These are phyloP conservation scores for Zaprionus taronus DNA, from an alignment of 1,140 invertebrate genomes.

Conservation along the genomic window DNA sequence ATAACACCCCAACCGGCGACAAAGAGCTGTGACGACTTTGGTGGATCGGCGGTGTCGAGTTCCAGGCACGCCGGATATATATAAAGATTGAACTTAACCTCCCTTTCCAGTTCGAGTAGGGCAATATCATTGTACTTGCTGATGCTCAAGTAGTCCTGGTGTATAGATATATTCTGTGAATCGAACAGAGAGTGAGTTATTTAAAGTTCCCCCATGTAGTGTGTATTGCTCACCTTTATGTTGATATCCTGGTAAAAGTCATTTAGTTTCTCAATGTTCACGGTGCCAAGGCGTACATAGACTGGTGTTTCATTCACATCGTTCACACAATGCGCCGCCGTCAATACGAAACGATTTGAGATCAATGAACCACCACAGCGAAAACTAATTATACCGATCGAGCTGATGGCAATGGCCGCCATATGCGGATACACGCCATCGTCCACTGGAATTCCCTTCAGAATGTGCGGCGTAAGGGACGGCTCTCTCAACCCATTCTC, in stretches of 20 bases:
- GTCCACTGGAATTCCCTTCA: conserved; percentile 63
- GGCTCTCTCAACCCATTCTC: conserved; percentile 1
- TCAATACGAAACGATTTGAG: conserved; percentile 85
- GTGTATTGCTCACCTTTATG: conserved; percentile 34
- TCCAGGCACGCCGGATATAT: conserved; percentile 69
- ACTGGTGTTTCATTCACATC: conserved; percentile 30
- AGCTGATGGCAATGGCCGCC: conserved; percentile 67
- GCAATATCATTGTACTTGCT: conserved; percentile 76
- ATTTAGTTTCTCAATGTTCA: conserved; percentile 50
- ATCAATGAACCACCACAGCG: conserved; percentile 85
- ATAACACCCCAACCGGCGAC: conserved; percentile 75
- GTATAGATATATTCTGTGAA: conserved; percentile 48
- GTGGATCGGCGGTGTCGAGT: conserved; percentile 53
- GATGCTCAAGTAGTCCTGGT: conserved; percentile 59
- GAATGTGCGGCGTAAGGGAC: conserved; percentile 56
- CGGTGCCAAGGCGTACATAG: conserved; percentile 68
- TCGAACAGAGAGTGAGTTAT: neutral
- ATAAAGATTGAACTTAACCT: conserved; percentile 24
- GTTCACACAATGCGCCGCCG: conserved; percentile 91
- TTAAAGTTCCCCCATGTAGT: no score
- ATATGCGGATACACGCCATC: conserved; percentile 76
- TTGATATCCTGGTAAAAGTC: conserved; percentile 45
- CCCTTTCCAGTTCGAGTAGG: conserved; percentile 58
- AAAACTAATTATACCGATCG: conserved; percentile 60
- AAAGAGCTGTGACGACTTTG: conserved; percentile 37